A percentile compares a stretch with the other conserved stretches of the same genome.
phyloP scores from a whole-genome alignment of 2,888 invertebrate species.

The Drosophila neotestacea region DNA sequence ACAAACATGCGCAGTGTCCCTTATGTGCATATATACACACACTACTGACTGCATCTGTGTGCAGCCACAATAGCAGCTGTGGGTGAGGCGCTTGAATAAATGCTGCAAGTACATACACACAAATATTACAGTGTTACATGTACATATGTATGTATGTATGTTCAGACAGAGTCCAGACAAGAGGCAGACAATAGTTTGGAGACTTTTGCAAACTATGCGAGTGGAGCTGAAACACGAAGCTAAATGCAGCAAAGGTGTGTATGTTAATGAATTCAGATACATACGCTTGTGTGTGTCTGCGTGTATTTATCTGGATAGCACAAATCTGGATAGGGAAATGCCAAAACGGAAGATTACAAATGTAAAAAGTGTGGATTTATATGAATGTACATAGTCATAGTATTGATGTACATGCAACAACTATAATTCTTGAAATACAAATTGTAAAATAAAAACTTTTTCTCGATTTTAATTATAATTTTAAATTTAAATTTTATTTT shows the following conservation, averaged over 20 bases:
- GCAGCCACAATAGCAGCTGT: constrained; percentile 39
- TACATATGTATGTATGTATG: neutral
- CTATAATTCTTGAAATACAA: too few species aligned
- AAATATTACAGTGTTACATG: neutral
- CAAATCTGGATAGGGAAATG: constrained; percentile 5
- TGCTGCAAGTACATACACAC: constrained; percentile 2
- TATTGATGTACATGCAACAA: too few species aligned
- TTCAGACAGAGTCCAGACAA: constrained; percentile 53
- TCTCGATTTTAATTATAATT: too few species aligned
- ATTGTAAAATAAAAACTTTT: too few species aligned
- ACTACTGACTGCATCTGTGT: constrained; percentile 40
- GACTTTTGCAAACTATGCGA: constrained; percentile 35
- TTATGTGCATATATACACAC: neutral
- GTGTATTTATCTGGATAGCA: constrained; percentile 16
- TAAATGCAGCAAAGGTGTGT: constrained; percentile 8
- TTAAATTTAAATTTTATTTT: too few species aligned
- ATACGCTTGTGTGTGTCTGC: constrained; percentile 7
- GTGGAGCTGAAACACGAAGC: constrained; percentile 10
- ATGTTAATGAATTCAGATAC: constrained; percentile 29
- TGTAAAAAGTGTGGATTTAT: neutral
- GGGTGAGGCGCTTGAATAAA: constrained; percentile 34
- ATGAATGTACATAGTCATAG: neutral
- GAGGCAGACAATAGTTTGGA: constrained; percentile 56
- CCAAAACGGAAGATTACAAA: constrained; percentile 10
- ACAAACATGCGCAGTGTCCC: constrained; percentile 60